These are phyloP conservation scores for Capitulum mitella DNA, from an alignment of 2,888 invertebrate genomes.

Conservation along the genomic window DNA sequence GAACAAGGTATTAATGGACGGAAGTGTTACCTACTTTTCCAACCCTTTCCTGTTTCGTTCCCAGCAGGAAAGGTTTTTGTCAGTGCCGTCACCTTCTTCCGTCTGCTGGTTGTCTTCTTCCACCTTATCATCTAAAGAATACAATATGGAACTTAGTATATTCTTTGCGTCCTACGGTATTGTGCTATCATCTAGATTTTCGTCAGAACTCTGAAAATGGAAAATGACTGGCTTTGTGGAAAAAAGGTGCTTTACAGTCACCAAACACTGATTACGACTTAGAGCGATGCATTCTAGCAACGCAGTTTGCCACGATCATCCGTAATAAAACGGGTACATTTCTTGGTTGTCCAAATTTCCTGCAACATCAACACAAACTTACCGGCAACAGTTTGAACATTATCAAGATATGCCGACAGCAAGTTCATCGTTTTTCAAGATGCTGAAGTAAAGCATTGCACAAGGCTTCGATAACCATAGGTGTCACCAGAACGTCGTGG, in stretches of 20 bases:
- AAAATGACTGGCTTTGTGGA: no score
- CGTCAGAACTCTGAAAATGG: no score
- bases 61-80: slow-evolving; percentile 69
- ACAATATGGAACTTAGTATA: neutral
- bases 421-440: no score
- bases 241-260: no score
- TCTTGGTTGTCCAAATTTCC: neutral
- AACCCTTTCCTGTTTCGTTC: slow-evolving; percentile 74
- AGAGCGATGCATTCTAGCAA: neutral
- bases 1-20: neutral
- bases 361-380: neutral
- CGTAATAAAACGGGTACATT: no score
- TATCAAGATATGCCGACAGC: no score
- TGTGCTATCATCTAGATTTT: no score
- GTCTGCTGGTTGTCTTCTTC: slow-evolving; percentile 73
- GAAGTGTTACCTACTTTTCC: slow-evolving; percentile 59
- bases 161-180: neutral
- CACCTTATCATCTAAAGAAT: slow-evolving; percentile 55
- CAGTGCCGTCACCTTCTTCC: slow-evolving; percentile 54
- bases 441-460: no score
- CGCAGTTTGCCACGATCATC: no score
- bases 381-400: no score
- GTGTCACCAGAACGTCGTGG: neutral
- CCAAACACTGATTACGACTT: neutral
- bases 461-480: no score